Conservation (phyloP, 2,888 invertebrate species). For the Eumerus sabulonum region DNA sequence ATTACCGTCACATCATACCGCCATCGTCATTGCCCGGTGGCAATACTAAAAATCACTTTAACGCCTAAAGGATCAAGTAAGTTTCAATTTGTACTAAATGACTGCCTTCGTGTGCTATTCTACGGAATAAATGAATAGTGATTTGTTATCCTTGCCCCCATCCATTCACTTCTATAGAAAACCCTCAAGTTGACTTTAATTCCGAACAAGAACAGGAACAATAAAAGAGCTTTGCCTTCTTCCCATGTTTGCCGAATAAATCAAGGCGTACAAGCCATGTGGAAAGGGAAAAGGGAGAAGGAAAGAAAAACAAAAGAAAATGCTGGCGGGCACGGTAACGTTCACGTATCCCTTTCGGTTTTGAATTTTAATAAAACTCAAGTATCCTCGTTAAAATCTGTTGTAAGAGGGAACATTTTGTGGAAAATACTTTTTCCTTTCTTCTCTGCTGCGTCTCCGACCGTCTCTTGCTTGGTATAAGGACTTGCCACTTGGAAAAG, state of each 20-base stretch:
- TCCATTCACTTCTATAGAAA: too few species aligned
- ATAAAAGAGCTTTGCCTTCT: not conserved
- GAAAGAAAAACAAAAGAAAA: slow-evolving; percentile 48
- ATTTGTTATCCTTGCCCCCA: too few species aligned
- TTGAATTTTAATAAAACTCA: slow-evolving; percentile 68
- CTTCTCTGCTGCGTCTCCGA: not conserved
- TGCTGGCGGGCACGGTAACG: not conserved
- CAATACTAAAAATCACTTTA: too few species aligned
- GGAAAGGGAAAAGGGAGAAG: slow-evolving; percentile 2
- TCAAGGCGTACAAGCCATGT: too few species aligned
- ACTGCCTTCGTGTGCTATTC: too few species aligned
- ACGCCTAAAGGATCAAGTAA: too few species aligned
- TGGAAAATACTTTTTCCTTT: slow-evolving; percentile 51
- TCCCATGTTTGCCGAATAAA: not conserved
- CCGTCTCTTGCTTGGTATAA: slow-evolving; percentile 7
- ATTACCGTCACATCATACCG: too few species aligned
- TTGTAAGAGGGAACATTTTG: slow-evolving; percentile 63
- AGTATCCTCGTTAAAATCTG: slow-evolving; percentile 68
- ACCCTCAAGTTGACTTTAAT: too few species aligned
- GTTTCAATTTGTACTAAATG: too few species aligned
- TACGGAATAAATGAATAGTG: too few species aligned
- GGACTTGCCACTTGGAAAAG: slow-evolving; percentile 62
- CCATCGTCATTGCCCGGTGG: too few species aligned
- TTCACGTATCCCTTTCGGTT: slow-evolving; percentile 57
- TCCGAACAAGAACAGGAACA: too few species aligned